Conservation (phyloP, 2,888 invertebrate species). For the Leptinotarsa tumamoca region DNA sequence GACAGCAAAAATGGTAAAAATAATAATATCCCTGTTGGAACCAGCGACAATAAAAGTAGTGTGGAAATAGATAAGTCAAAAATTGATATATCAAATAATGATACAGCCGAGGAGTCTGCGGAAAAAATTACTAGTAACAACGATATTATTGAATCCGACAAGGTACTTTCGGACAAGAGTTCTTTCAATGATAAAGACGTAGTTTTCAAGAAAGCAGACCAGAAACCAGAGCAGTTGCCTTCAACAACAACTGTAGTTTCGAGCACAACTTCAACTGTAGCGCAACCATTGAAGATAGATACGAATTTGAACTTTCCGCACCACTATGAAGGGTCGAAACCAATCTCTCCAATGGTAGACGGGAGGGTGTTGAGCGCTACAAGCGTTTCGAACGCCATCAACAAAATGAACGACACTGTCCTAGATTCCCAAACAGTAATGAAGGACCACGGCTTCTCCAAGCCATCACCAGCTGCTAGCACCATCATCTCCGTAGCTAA, state of each 20-base stretch:
- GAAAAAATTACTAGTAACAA: not conserved
- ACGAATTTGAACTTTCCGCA: slow-evolving; percentile 56
- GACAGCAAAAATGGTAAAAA: slow-evolving; percentile 26
- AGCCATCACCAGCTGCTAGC: slow-evolving; percentile 53
- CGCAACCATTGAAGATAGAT: slow-evolving; percentile 64
- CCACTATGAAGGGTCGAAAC: slow-evolving; percentile 47
- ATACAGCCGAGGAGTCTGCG: slow-evolving; percentile 16
- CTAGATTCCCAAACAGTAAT: slow-evolving; percentile 63
- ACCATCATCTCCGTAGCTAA: slow-evolving; percentile 51
- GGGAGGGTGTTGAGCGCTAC: slow-evolving; percentile 63
- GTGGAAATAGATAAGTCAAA: not conserved
- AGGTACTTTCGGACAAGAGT: not conserved
- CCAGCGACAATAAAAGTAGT: slow-evolving; percentile 19
- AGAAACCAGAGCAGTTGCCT: slow-evolving; percentile 45
- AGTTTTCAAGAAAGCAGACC: not conserved
- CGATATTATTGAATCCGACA: not conserved
- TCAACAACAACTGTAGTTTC: slow-evolving; percentile 62
- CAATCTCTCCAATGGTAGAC: slow-evolving; percentile 60
- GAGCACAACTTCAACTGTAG: slow-evolving; percentile 63
- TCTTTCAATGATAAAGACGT: not conserved
- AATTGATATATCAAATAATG: not conserved
- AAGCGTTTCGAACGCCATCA: slow-evolving; percentile 65
- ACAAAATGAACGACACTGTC: slow-evolving; percentile 65
- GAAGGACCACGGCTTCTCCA: slow-evolving; percentile 59
- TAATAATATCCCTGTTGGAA: slow-evolving; percentile 32